These are phyloP conservation scores for Caenorhabditis sp. DNA, from an alignment of 2,888 invertebrate species.

Conservation along the genomic window DNA sequence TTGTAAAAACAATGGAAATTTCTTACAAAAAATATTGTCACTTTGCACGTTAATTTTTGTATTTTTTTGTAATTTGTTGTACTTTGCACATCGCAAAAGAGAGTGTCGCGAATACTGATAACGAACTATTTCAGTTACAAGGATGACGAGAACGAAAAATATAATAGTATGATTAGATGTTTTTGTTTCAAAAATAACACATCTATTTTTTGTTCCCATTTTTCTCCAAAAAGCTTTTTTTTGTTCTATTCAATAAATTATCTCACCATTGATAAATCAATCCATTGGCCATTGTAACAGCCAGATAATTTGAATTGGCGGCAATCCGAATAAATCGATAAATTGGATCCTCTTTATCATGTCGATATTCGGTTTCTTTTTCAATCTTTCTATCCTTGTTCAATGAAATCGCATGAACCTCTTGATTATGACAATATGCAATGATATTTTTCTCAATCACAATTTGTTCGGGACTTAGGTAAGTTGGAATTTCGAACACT, in stretches of 20 bases:
- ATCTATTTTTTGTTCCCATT: no score
- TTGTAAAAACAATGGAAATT: no score
- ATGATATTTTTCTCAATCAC: conserved; percentile 11
- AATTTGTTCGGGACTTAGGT: conserved; percentile 14
- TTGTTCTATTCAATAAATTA: neutral
- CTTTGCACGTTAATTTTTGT: no score
- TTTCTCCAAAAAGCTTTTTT: no score
- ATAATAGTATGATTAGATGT: no score
- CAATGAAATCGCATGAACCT: conserved; percentile 20
- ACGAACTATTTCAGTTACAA: no score
- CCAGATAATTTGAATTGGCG: conserved; percentile 23
- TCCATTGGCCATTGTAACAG: conserved; percentile 30
- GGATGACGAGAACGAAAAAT: no score
- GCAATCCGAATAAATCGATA: conserved; percentile 24
- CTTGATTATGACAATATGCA: conserved; percentile 19
- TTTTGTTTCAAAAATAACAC: no score
- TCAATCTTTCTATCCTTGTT: conserved; percentile 15
- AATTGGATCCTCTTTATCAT: neutral
- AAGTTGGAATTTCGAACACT: conserved; percentile 21
- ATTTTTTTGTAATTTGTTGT: no score
- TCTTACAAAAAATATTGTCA: no score
- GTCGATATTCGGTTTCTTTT: conserved; percentile 11
- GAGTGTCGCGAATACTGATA: no score
- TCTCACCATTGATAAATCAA: conserved; percentile 23
- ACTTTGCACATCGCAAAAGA: no score